These are phyloP conservation scores for Myoxocephalus aenaeus DNA, from an alignment of 2,797 vertebrate genomes.

Conservation along the genomic window DNA sequence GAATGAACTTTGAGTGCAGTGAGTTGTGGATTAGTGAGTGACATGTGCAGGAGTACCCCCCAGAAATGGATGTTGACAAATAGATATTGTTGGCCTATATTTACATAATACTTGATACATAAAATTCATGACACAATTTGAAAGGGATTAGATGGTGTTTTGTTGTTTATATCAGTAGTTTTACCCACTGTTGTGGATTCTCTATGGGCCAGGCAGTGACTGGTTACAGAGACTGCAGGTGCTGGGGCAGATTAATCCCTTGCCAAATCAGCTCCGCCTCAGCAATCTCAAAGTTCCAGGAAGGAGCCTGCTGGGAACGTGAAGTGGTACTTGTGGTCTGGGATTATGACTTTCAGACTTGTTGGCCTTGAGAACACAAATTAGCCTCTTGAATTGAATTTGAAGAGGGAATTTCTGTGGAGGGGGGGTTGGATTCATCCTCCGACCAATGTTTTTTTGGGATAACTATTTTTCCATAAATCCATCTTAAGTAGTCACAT, in stretches of 20 bases:
- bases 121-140: neutral
- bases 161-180: slow-evolving; percentile 1
- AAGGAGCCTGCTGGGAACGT: slow-evolving; percentile 79
- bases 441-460: slow-evolving; percentile 70
- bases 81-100: neutral
- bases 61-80: slow-evolving; percentile 4
- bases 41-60: neutral
- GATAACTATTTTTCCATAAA: slow-evolving; percentile 86
- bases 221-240: slow-evolving; percentile 75
- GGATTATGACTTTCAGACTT: slow-evolving; percentile 84
- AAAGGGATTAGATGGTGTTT: neutral
- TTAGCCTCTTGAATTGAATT: slow-evolving; percentile 77
- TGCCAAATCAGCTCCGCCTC: slow-evolving; percentile 79
- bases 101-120: neutral
- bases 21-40: slow-evolving; percentile 7
- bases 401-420: slow-evolving; percentile 71
- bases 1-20: slow-evolving; percentile 26
- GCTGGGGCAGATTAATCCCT: slow-evolving; percentile 78
- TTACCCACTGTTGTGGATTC: slow-evolving; percentile 42
- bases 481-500: slow-evolving; percentile 88
- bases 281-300: slow-evolving; percentile 78
- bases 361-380: slow-evolving; percentile 81
- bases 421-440: slow-evolving; percentile 63
- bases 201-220: slow-evolving; percentile 31
- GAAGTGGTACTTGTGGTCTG: slow-evolving; percentile 81